A percentile compares a stretch with the other conserved stretches of the same genome.
Evolutionary conservation across 2,797 vertebrate species (phyloP).

Genomic region (Coregonus sp.): DNA sequence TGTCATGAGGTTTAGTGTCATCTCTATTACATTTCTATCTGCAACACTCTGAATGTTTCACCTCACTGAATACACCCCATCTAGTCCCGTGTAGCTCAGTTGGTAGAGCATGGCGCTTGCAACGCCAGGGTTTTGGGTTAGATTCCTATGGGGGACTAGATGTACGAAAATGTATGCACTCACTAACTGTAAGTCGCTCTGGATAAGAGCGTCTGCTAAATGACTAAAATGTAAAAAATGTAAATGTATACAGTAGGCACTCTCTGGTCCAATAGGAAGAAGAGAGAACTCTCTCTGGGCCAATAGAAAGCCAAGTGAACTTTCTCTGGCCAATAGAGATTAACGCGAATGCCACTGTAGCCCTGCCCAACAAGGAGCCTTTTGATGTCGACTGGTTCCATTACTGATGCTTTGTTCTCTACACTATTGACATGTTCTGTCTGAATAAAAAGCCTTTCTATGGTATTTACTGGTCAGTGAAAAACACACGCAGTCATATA

Average conservation of each 20-base stretch:
- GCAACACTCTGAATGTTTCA: neutral
- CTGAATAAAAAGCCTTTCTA: neutral
- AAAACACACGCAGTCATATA: neutral
- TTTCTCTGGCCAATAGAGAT: neutral
- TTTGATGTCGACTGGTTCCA: neutral
- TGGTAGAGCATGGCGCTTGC: too few relatives aligned
- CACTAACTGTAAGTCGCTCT: too few relatives aligned
- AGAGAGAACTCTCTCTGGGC: neutral
- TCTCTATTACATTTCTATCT: neutral
- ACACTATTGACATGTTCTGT: neutral
- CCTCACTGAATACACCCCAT: neutral
- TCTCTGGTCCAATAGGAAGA: neutral
- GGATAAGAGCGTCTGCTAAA: too few relatives aligned
- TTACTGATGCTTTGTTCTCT: neutral
- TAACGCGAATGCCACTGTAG: too few relatives aligned
- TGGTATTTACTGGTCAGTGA: conserved; percentile 13
- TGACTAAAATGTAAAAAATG: too few relatives aligned
- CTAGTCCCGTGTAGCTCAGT: too few relatives aligned
- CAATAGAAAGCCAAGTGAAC: neutral
- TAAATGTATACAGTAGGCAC: neutral
- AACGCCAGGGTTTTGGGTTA: too few relatives aligned
- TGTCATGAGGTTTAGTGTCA: neutral
- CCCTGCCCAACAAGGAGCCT: neutral
- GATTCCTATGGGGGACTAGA: too few relatives aligned
- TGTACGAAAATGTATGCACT: too few relatives aligned